Evolutionary conservation across 2,888 invertebrate species (phyloP), one percentile per base, ranked within the genome.

Genomic region (Apamea anceps): DNA sequence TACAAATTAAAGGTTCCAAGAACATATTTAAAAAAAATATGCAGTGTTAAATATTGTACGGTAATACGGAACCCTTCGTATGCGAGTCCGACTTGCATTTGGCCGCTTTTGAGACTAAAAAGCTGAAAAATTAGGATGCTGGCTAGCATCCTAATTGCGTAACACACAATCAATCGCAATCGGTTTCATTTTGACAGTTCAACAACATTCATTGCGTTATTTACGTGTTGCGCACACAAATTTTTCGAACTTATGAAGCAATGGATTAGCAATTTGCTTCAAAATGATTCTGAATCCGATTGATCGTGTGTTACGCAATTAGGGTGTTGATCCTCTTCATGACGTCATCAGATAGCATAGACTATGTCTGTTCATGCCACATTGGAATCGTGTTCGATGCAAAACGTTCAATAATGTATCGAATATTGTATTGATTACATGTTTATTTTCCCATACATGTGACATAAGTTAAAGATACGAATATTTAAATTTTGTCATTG

Each of bases 361-460:
- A 67, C 80, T 87, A 75, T 72, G 66, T 72, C 25, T 84, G 57
- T 80, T 54, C 12, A 51, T 5, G 18, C 28, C 66, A 76, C 75
- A 74, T 75, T 81, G 37, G 15, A 45, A 67, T 72, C 37, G 32
- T 63, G 71, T 73, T 66, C 37, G 72, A 73, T 81, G n/a, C 45
- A 62, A 81, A 84, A 77, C 54, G 37, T 63, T 81, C 65, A 72
- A 77, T 81, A 70, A 84, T 75, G 74, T 21, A 82, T 74, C 15
- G 28, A 67, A 37, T 62, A 80, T 45, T 51, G 25, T 80, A 37
- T 63, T 74, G 37, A 68, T 70, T 57, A 48, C n/a, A 42, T 37
- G 13, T 72, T 60, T 12, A 12, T 42, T n/a, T 51, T 45, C 57
- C 45, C 65, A 82, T 65, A 71, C 21, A 76, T 67, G 67, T 82